These are phyloP conservation scores for Ischnura elegans DNA, from an alignment of 2,888 invertebrate species.

Conservation along the genomic window DNA sequence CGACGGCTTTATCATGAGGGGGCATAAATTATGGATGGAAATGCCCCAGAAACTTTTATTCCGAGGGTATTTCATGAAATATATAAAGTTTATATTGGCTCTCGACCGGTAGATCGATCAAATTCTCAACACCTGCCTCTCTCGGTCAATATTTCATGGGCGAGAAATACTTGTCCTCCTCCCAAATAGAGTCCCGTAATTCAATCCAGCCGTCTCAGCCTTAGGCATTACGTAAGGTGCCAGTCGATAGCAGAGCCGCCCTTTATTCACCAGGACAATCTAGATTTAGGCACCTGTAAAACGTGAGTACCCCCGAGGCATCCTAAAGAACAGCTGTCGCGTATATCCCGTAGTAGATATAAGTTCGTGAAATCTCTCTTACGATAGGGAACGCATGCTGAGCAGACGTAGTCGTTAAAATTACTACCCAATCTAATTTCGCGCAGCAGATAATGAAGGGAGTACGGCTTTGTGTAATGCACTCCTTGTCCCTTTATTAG, in stretches of 20 bases:
- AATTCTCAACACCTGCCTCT: constrained; percentile 53
- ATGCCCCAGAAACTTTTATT: neutral
- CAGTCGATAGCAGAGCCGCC: constrained; percentile 22
- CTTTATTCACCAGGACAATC: constrained; percentile 15
- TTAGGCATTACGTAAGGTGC: constrained; percentile 55
- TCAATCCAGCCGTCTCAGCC: constrained; percentile 49
- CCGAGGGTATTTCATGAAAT: neutral
- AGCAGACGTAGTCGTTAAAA: neutral
- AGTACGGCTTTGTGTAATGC: neutral
- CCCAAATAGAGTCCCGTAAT: constrained; percentile 29
- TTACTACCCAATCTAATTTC: neutral
- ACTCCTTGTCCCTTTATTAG: neutral
- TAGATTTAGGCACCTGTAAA: constrained; percentile 43
- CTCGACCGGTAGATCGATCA: neutral
- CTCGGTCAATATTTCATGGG: constrained; percentile 44
- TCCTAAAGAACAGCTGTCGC: neutral
- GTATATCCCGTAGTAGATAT: neutral
- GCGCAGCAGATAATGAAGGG: neutral
- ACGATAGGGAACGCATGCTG: neutral
- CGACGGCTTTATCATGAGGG: neutral
- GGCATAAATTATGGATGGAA: constrained; percentile 2
- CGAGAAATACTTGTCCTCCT: neutral
- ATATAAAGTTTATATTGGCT: neutral
- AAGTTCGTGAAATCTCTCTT: neutral
- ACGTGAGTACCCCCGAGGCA: neutral